These are phyloP conservation scores for Plodia interpunctella DNA, from an alignment of 1,140 invertebrate species.

Conservation along the genomic window DNA sequence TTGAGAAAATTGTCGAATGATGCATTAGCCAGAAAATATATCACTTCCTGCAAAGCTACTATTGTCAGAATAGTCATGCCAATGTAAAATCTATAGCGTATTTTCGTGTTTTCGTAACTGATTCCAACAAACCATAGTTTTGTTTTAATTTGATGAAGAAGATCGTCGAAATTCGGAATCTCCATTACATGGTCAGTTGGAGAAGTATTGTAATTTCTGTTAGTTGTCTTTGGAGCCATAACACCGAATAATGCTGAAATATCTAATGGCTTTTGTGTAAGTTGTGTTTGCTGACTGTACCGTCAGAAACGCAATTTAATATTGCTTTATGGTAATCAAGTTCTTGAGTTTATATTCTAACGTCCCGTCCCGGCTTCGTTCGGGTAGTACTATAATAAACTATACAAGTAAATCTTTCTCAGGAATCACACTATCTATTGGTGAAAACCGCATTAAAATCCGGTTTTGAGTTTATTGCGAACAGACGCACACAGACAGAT, in stretches of 20 bases:
- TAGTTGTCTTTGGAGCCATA: background rate
- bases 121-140: background rate
- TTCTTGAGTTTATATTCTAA: no score
- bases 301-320: background rate
- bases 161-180: background rate
- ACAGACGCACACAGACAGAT: no score
- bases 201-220: background rate
- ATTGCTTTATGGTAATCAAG: no score
- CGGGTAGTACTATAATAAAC: no score
- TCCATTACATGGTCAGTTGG: background rate
- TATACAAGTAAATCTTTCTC: no score
- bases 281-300: background rate
- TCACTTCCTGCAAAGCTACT: background rate
- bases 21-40: background rate
- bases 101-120: background rate
- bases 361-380: no score
- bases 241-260: background rate
- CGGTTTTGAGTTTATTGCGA: no score
- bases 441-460: no score
- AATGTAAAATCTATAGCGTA: background rate
- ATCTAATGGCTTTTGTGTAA: background rate
- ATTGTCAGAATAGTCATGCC: background rate
- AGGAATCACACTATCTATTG: no score
- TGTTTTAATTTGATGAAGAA: background rate
- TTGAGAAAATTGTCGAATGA: background rate